Base-by-base conservation (phyloP, 2,888 invertebrate species). In the Orthosia incerta region DNA sequence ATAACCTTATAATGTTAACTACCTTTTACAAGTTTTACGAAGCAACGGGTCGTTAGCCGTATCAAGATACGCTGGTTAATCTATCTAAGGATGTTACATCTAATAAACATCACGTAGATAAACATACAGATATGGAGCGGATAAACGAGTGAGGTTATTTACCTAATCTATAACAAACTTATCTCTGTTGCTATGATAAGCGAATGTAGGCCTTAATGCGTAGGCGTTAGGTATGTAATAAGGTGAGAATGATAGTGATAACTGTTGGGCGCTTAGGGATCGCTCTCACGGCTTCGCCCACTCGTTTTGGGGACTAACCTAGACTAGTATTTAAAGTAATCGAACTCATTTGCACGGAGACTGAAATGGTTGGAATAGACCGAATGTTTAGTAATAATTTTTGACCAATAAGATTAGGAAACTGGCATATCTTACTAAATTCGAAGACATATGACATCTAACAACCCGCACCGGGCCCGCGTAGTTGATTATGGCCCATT, bases 201-300 rank as follows among this genome's bases (percentile, higher is more conserved):
- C 71, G n/a, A 88, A 82, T 80, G 79, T 85, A 71, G 55, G 16
- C 71, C 77, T 88, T 89, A 86, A 55, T 53, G 59, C 23, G 69
- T 80, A 72, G 66, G 71, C 12, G 74, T 84, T 84, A 86, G 71
- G 81, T 72, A 57, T 69, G 77, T 75, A 74, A 80, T 76, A 66
- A 85, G 57, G 18, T 67, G 76, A 66, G 81, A 76, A 83, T 64
- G 67, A 74, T 70, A 68, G 76, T 84, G 84, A 84, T 84, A 80
- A 82, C 81, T 74, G 85, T 57, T 85, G 85, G 90, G 90, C 89
- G 91, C 89, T 88, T 74, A 66, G 53, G 82, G 86, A 84, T 82
- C 83, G 90, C 88, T 93, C 94, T 90, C 94, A 94, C 93, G 93
- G 87, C 87, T 75, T 84, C 91, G 85, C 93, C 94, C 87, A 94